A percentile compares a stretch with the other conserved stretches of the same genome.
Conservation (phyloP, 92 coral and sea anemone species). For the Isaurus tuberculatus region DNA sequence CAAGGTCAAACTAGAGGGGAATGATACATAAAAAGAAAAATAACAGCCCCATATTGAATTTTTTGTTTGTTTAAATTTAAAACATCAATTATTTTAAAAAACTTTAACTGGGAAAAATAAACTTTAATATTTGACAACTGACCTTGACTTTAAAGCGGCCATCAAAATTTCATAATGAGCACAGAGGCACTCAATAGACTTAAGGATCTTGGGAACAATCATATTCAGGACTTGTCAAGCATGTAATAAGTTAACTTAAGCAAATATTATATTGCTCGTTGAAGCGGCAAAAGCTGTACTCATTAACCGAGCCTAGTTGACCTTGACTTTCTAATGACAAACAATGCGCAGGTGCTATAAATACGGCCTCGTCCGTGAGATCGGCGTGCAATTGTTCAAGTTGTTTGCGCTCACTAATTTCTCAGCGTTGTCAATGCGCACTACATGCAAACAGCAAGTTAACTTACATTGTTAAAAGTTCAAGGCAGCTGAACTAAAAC, state of each 20-base stretch:
- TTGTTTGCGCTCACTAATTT: not conserved
- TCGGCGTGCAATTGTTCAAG: constrained; percentile 19
- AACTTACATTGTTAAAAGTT: not conserved
- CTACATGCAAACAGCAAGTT: constrained; percentile 21
- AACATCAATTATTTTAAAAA: not conserved
- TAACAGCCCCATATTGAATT: not conserved
- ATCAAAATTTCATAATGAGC: not conserved
- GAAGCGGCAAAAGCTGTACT: constrained; percentile 23
- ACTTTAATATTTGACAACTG: constrained; percentile 3
- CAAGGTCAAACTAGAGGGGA: constrained; percentile 23
- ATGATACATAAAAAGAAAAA: not conserved
- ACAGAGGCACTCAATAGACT: not conserved
- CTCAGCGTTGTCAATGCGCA: not conserved
- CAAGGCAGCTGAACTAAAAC: not conserved
- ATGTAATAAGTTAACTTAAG: constrained; percentile 32
- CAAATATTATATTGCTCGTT: constrained; percentile 41
- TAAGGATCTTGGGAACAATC: constrained; percentile 30
- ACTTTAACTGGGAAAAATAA: constrained; percentile 1
- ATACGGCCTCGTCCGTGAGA: constrained; percentile 21
- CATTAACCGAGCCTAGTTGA: constrained; percentile 23
- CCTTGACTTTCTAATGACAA: constrained; percentile 42
- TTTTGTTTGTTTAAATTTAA: not conserved
- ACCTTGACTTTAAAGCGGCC: constrained; percentile 16
- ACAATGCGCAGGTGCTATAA: constrained; percentile 43
- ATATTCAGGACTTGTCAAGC: constrained; percentile 28